These are phyloP conservation scores for Oostethus manadensis DNA, from an alignment of 2,113 vertebrate species.

Conservation along the genomic window DNA sequence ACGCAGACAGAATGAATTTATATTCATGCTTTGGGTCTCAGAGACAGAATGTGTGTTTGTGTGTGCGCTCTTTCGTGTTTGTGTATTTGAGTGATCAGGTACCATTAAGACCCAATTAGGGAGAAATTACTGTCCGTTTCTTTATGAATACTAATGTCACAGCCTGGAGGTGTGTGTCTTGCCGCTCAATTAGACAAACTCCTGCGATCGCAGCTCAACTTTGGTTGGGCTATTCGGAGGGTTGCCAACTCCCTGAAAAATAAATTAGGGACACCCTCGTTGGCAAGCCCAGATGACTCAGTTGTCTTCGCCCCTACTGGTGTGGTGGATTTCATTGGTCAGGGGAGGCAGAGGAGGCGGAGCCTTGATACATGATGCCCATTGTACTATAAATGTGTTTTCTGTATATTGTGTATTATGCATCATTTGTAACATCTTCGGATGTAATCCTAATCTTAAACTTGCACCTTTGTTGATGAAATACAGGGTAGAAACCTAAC, in stretches of 20 bases:
- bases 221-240: background rate
- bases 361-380: no score
- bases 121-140: conserved; percentile 53
- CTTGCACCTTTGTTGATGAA: no score
- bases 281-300: no score
- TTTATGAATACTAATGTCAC: conserved; percentile 42
- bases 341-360: no score
- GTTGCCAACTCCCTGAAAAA: background rate
- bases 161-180: conserved; percentile 15
- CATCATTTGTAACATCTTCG: no score
- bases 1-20: conserved; percentile 40
- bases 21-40: conserved; percentile 32
- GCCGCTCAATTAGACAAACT: conserved; percentile 27
- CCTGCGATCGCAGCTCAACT: conserved; percentile 17
- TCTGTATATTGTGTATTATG: no score
- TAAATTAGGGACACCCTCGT: no score
- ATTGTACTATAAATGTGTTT: no score
- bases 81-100: conserved; percentile 49
- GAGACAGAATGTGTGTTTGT: conserved; percentile 11
- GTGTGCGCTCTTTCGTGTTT: conserved; percentile 24
- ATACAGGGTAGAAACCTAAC: no score
- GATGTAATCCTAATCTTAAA: no score
- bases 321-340: no score
- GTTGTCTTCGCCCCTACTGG: no score
- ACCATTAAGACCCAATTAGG: conserved; percentile 62